Base-by-base conservation (phyloP, 2,888 invertebrate genomes). In the Rhodophaea formosa region DNA sequence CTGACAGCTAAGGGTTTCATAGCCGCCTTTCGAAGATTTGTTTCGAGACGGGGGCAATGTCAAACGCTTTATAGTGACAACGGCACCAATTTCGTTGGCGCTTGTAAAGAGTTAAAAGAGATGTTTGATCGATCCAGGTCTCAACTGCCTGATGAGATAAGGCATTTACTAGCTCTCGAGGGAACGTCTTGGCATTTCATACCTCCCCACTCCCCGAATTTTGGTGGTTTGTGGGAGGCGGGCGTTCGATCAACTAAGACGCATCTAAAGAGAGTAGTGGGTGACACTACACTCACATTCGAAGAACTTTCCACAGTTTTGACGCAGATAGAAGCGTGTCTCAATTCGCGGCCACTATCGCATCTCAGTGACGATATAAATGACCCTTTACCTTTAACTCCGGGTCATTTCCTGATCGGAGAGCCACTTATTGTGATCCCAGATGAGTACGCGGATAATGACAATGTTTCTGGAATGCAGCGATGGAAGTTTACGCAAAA, bases 221-320 rank as follows among this genome's bases (percentile, higher is more conserved):
- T 66, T 52, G 66, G 67, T 6, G 65, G 67, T 7, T 30, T 69
- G 3, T 67, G 66, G 67, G 64, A 66, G 35, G 60, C 63, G 0
- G 64, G 58, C 0, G 61, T 69, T 0, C 58, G 53, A 44, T 62
- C 65, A 7, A 57, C 61, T 1, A 69, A 69, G 30, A 56, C 52
- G 6, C 66, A 67, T 45, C 30, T 68, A 5, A 65, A 61, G 53
- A 42, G 65, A 8, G 59, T 68, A 0, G 56, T 64, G 6, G 64
- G 62, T 8, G 53, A 62, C 8, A 17, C 47, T 6, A 64, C 59
- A 0, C 15, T 67, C 3, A 69, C 67, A 0, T 67, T 53, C 57
- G 66, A 69, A 52, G 66, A 67, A 35, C 17, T 65, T 7, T 17
- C 59, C 7, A 69, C 66, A 0, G 56, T 67, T 6, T 14, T 63